Evolutionary conservation across 2,888 invertebrate species (phyloP).

Genomic region (Cetonia aurata): DNA sequence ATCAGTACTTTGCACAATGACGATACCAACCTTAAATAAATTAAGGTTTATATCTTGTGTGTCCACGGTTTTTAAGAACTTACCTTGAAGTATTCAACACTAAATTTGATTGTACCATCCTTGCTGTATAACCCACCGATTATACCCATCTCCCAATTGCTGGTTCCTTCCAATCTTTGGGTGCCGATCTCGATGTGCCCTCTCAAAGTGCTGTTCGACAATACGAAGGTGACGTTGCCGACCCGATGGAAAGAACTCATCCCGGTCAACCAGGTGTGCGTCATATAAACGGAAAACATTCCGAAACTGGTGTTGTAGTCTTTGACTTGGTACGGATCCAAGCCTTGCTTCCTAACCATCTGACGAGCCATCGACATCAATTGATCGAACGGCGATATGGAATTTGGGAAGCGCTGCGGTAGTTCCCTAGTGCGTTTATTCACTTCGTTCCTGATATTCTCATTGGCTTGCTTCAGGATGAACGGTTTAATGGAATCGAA

Average conservation of each 20-base stretch:
- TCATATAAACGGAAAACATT: conserved; percentile 76
- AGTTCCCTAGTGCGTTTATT: conserved; percentile 73
- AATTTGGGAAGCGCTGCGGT: conserved; percentile 84
- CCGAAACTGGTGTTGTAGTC: conserved; percentile 81
- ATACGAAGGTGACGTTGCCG: conserved; percentile 80
- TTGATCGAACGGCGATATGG: conserved; percentile 88
- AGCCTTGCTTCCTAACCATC: conserved; percentile 74
- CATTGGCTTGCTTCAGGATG: conserved; percentile 82
- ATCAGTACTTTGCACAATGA: conserved; percentile 82
- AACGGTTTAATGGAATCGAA: conserved; percentile 91
- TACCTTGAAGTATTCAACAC: conserved; percentile 81
- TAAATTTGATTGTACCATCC: conserved; percentile 81
- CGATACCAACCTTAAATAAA: conserved; percentile 69
- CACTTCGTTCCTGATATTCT: conserved; percentile 79
- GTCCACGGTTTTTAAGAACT: not conserved
- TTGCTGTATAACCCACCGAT: conserved; percentile 77
- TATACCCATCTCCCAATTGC: conserved; percentile 83
- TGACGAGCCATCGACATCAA: conserved; percentile 81
- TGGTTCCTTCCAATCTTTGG: conserved; percentile 81
- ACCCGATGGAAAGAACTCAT: conserved; percentile 85
- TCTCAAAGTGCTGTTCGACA: conserved; percentile 79
- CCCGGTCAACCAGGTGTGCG: conserved; percentile 84
- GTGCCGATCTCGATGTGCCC: conserved; percentile 83
- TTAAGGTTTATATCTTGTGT: not conserved
- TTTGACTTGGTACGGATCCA: conserved; percentile 82